Conservation (phyloP, 2,113 vertebrate genomes). For the Aramus guarauna region DNA sequence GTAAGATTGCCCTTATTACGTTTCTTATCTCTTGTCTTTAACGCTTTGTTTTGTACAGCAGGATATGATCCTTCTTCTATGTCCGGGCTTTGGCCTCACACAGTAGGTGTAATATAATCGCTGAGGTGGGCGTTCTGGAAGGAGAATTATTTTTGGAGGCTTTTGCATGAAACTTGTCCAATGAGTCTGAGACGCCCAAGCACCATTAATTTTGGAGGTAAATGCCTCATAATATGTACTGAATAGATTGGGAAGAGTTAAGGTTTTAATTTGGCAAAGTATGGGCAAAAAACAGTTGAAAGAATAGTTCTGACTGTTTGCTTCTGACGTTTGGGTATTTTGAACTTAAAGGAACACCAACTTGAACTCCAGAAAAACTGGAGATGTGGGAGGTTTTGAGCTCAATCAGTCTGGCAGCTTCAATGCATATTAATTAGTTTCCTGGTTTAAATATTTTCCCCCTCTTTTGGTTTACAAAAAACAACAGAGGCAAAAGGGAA, state of each 20-base stretch:
- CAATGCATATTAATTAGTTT: not conserved
- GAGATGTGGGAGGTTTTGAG: not conserved
- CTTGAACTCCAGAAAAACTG: not conserved
- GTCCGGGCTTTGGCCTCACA: conserved; percentile 34
- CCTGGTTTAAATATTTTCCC: not conserved
- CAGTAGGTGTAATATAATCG: conserved; percentile 19
- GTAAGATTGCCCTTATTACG: not conserved
- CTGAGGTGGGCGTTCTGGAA: conserved; percentile 35
- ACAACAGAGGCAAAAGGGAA: not conserved
- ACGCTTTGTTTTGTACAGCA: conserved; percentile 39
- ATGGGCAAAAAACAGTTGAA: not conserved
- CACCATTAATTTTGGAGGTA: conserved; percentile 58
- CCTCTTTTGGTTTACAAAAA: not conserved
- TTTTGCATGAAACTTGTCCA: conserved; percentile 56
- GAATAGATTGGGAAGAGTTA: not conserved
- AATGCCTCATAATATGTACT: conserved; percentile 23
- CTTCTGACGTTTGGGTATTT: not conserved
- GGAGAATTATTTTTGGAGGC: conserved; percentile 35
- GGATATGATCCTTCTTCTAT: conserved; percentile 38
- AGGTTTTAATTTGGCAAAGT: not conserved
- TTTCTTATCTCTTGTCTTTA: conserved; percentile 28
- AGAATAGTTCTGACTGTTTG: not conserved
- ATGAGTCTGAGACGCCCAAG: conserved; percentile 63
- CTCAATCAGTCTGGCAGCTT: not conserved
- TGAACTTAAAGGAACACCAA: conserved; percentile 30